Evolutionary conservation across 2,888 invertebrate genomes (phyloP).

Genomic region (Orthonevra nobilis): DNA sequence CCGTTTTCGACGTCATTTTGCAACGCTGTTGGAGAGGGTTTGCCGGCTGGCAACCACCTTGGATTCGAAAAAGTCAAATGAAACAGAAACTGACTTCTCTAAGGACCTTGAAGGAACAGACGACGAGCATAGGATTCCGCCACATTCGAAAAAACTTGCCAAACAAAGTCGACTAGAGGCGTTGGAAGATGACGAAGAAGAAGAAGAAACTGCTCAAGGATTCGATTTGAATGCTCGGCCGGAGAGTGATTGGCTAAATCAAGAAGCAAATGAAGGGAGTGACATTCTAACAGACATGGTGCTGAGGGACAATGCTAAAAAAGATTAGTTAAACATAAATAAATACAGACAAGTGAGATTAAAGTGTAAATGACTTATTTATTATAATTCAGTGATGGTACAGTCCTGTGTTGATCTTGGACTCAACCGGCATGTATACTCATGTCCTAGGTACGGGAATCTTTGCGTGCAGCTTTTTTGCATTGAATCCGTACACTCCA

Average conservation of each 20-base stretch:
- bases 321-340: no score
- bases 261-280: conserved; percentile 19
- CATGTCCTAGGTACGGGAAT: no score
- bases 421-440: no score
- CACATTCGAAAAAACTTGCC: conserved; percentile 4
- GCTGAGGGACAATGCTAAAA: conserved; percentile 17
- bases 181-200: conserved; percentile 57
- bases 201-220: conserved; percentile 28
- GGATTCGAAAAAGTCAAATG: conserved; percentile 44
- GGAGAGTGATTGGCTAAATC: conserved; percentile 67
- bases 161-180: conserved; percentile 50
- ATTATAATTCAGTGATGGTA: no score
- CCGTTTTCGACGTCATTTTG: conserved; percentile 77
- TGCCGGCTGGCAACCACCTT: conserved; percentile 74
- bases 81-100: conserved; percentile 21
- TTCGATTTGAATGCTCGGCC: conserved; percentile 8
- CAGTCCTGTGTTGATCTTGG: no score
- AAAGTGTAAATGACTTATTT: no score
- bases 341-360: no score
- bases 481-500: no score
- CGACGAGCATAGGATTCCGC: conserved; percentile 55
- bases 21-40: conserved; percentile 77
- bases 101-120: conserved; percentile 24
- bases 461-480: no score
- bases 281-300: conserved; percentile 47